Evolutionary conservation across 2,797 vertebrate genomes (phyloP), one percentile per base, ranked within the genome.

Genomic region (Eulemur albifrons): DNA sequence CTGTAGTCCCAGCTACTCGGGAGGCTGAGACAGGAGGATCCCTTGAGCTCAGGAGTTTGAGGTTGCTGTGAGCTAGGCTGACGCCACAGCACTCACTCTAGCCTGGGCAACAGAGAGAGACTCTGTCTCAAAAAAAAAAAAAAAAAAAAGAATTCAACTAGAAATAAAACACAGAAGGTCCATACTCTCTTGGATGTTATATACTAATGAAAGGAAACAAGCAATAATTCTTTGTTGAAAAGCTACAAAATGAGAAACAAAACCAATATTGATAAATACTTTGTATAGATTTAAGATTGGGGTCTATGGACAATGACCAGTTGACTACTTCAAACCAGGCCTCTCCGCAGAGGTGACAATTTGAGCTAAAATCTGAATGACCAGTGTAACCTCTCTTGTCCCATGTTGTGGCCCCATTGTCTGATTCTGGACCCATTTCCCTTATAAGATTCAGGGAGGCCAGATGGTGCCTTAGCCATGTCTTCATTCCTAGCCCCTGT

Each of bases 181-280:
- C 12, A 20, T 20, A 0, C 48, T 76, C 8, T 43, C 77, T 90
- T 80, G 15, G 30, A 82, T 90, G 84, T 77, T 80, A 50, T 50
- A 45, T 81, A 84, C 69, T 70, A 57, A 77, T 88, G n/a, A 76
- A 88, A 84, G 30, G 27, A 93, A 54, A 88, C 67, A 85, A 90
- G 25, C 52, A 72, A n/a, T 40, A 21, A 21, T 59, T 70, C 67
- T 84, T n/a, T 67, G 21, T 38, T 89, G 43, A 52, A 90, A 95
- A 84, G 15, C 27, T 77, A 72, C 38, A 63, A 91, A 77, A 57
- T 1, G 45, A 57, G 73, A 72, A 50, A 32, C 10, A 17, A 15
- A 54, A 77, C 27, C 59, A 88, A 21, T 40, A 38, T 30, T 69
- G 8, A 59, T 30, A 18, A 84, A 52, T 61, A 32, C 9, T 90